Evolutionary conservation across 1,140 invertebrate genomes (phyloP).

Genomic region (Conopomorpha cramerella): DNA sequence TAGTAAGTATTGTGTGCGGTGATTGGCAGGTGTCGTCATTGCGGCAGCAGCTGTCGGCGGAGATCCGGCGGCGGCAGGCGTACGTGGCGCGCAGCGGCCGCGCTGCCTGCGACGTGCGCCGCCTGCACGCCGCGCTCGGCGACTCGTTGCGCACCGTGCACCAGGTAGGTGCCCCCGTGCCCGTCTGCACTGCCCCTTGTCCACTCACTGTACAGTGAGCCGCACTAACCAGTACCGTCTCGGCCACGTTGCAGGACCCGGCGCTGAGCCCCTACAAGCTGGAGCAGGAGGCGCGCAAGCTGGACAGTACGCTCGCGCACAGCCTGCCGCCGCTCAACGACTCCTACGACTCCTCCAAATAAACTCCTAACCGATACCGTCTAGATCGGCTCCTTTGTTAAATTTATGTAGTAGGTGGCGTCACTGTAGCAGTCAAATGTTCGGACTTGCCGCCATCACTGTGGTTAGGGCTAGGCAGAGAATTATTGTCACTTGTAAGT

Average conservation of each 20-base stretch:
- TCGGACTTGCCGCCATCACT: no score
- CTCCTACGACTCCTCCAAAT: conserved; percentile 51
- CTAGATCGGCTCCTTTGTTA: no score
- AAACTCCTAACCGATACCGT: conserved; percentile 5
- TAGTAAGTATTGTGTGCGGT: no score
- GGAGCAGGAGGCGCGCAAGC: conserved; percentile 83
- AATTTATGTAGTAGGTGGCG: no score
- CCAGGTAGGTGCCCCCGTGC: conserved; percentile 56
- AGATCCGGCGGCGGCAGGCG: conserved; percentile 83
- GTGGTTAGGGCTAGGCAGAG: no score
- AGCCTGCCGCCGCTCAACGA: conserved; percentile 65
- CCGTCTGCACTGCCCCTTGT: no score
- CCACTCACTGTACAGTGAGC: no score
- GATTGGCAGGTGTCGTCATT: conserved; percentile 67
- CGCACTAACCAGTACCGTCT: no score
- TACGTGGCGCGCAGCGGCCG: conserved; percentile 82
- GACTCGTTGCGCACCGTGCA: conserved; percentile 82
- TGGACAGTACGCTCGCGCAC: conserved; percentile 71
- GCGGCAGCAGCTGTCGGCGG: conserved; percentile 82
- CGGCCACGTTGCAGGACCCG: conserved; percentile 62
- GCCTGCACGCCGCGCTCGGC: conserved; percentile 79
- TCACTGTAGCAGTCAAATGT: no score
- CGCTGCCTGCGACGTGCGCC: conserved; percentile 83
- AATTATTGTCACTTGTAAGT: no score
- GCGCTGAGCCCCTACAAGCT: conserved; percentile 79